These are phyloP conservation scores for Agapostemon virescens DNA, from an alignment of 2,888 invertebrate genomes.

Conservation along the genomic window DNA sequence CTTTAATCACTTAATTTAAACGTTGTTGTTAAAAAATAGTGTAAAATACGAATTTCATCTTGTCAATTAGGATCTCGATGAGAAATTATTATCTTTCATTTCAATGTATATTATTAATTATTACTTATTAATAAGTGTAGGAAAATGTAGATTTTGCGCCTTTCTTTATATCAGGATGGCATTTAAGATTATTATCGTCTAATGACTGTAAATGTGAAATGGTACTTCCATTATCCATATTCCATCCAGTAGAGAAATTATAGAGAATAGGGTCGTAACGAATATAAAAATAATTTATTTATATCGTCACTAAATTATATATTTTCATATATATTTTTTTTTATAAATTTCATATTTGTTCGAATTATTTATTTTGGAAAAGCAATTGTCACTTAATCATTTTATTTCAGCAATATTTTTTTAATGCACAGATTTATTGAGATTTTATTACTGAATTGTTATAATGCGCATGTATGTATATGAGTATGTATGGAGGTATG, in stretches of 20 bases:
- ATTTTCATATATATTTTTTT: not conserved
- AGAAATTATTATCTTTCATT: constrained; percentile 18
- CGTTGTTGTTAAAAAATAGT: not conserved
- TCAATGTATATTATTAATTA: constrained; percentile 41
- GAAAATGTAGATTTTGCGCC: constrained; percentile 13
- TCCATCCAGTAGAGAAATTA: not conserved
- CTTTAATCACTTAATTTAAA: constrained; percentile 1
- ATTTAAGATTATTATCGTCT: constrained; percentile 7
- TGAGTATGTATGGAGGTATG: constrained; percentile 20
- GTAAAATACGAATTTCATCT: not conserved
- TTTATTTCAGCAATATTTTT: constrained; percentile 22
- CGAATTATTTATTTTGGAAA: constrained; percentile 1
- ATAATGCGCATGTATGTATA: constrained; percentile 37
- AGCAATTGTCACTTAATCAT: not conserved
- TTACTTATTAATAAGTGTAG: constrained; percentile 13
- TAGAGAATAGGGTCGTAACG: not conserved
- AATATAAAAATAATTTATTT: not conserved
- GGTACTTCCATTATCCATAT: constrained; percentile 21
- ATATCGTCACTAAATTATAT: not conserved
- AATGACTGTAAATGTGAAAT: constrained; percentile 18
- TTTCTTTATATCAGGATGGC: constrained; percentile 2
- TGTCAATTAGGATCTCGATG: constrained; percentile 4
- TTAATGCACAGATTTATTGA: constrained; percentile 35
- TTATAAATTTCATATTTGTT: not conserved
- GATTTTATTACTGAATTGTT: constrained; percentile 20